phyloP scores from a whole-genome alignment of 2,113 vertebrate species.

The Gasterosteus aculeatus region DNA sequence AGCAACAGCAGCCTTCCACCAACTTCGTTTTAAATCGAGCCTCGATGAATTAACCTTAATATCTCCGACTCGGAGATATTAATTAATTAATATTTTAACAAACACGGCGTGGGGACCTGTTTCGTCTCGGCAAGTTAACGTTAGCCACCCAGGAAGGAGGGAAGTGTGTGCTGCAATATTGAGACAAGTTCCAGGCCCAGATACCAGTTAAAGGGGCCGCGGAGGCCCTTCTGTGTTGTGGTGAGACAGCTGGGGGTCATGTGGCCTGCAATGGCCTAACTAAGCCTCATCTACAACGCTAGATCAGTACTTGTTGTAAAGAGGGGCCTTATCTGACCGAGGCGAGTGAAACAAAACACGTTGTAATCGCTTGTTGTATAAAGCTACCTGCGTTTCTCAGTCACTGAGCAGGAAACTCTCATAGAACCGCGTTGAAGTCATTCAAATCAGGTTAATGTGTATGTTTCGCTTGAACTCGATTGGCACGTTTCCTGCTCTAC shows the following conservation, averaged over 20 bases:
- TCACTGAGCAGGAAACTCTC: neutral
- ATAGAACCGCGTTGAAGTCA: neutral
- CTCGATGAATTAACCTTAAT: neutral
- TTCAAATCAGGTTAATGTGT: neutral
- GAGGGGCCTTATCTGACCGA: neutral
- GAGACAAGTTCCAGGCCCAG: constrained; percentile 25
- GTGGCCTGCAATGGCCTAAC: constrained; percentile 18
- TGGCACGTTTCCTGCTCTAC: neutral
- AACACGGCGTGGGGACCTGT: neutral
- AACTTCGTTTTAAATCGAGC: neutral
- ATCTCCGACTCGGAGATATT: neutral
- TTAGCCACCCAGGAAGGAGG: no score
- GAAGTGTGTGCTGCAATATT: neutral
- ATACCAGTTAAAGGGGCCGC: constrained; percentile 54
- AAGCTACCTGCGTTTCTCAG: neutral
- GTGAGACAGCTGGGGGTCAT: constrained; percentile 64
- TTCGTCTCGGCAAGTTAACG: neutral
- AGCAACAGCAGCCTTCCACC: constrained; percentile 2
- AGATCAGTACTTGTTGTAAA: neutral
- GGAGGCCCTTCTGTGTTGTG: constrained; percentile 69
- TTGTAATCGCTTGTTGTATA: neutral
- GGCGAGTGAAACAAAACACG: neutral
- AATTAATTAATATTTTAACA: accelerated
- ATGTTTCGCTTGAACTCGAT: neutral
- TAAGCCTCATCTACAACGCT: no score